Conservation (phyloP, 2,888 invertebrate genomes). For the Orgyia antiqua region DNA sequence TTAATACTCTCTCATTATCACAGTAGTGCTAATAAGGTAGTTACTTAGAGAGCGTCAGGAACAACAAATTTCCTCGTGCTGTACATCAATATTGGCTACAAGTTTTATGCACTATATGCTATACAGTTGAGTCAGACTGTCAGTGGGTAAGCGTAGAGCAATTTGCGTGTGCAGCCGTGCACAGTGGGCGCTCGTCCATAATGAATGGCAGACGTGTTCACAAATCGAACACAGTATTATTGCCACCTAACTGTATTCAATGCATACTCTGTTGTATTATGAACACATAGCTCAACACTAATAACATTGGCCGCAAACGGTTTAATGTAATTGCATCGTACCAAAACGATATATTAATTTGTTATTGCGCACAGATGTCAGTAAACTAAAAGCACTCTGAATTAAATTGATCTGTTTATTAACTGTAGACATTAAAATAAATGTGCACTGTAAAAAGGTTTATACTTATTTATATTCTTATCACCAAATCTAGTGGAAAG, state of each 20-base stretch:
- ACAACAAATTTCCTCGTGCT: constrained; percentile 46
- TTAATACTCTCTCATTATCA: constrained; percentile 32
- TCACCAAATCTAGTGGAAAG: too few species aligned
- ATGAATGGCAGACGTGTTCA: constrained; percentile 56
- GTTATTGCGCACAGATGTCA: constrained; percentile 10
- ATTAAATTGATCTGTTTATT: constrained; percentile 7
- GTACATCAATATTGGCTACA: constrained; percentile 23
- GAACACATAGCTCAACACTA: constrained; percentile 36
- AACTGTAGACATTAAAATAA: background rate
- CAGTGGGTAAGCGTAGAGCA: constrained; percentile 56
- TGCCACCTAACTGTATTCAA: constrained; percentile 31
- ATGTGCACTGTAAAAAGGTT: too few species aligned
- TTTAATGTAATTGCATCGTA: constrained; percentile 18
- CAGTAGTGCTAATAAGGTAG: constrained; percentile 34
- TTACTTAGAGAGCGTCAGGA: constrained; percentile 37
- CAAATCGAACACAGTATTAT: constrained; percentile 47
- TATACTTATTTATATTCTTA: too few species aligned
- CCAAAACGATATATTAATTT: constrained; percentile 16
- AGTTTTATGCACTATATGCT: constrained; percentile 35
- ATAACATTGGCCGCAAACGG: constrained; percentile 32
- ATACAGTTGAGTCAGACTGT: constrained; percentile 60
- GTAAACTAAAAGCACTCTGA: constrained; percentile 3
- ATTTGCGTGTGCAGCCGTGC: constrained; percentile 70
- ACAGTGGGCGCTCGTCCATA: constrained; percentile 63
- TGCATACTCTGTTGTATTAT: constrained; percentile 28